Evolutionary conservation across 2,888 invertebrate genomes (phyloP).

Genomic region (Orchestes rusci): DNA sequence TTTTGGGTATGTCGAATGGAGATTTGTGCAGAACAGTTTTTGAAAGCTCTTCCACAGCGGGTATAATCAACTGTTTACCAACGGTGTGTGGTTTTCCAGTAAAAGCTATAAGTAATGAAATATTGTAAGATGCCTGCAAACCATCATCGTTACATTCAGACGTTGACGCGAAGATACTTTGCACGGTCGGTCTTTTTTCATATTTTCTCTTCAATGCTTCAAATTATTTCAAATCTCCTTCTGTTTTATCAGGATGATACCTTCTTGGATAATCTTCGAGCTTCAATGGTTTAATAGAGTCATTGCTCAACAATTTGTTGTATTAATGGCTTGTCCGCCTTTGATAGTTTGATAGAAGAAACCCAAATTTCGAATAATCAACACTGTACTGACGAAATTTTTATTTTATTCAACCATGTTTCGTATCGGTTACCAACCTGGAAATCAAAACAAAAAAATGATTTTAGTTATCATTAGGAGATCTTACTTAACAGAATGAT

Average conservation of each 20-base stretch:
- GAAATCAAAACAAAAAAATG: too few species aligned
- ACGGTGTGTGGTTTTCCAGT: not conserved
- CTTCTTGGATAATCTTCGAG: not conserved
- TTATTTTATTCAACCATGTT: conserved; percentile 2
- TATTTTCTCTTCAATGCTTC: not conserved
- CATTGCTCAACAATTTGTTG: conserved; percentile 22
- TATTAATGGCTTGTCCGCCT: conserved; percentile 25
- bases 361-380: conserved; percentile 14
- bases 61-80: conserved; percentile 1
- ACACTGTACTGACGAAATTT: conserved; percentile 8
- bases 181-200: not conserved
- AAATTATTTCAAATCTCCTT: not conserved
- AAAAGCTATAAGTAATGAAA: not conserved
- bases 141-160: not conserved
- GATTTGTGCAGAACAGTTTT: conserved; percentile 10
- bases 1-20: too few species aligned
- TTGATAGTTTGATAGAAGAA: conserved; percentile 17
- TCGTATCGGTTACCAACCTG: not conserved
- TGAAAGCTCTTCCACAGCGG: conserved; percentile 10
- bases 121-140: not conserved
- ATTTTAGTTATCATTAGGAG: too few species aligned
- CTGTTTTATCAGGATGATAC: not conserved
- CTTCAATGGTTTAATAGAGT: conserved; percentile 9
- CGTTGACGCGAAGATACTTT: not conserved
- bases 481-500: too few species aligned